Base-by-base conservation (phyloP, 1,140 invertebrate species). In the Drosophila littoralis region DNA sequence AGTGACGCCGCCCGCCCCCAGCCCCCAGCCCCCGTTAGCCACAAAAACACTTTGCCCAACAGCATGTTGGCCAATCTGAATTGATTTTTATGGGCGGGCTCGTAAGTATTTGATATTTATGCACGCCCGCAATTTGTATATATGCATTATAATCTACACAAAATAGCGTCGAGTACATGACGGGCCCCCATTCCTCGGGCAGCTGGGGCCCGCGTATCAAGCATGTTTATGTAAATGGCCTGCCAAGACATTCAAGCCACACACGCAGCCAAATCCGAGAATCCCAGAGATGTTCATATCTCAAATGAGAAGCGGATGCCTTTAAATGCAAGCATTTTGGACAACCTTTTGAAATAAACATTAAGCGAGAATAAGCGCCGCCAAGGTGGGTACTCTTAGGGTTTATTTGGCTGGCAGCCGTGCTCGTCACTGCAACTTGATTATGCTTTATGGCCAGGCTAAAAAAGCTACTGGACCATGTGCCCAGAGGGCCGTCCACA, bases 61-160 rank as follows among this genome's bases (percentile, higher is more conserved):
- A 48, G 32, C 52, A 52, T 76, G 68, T 54, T 72, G 71, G 58
- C 70, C 71, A 68, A 55, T 85, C 78, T 48, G 83, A 89, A 86
- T 88, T 89, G 83, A 86, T 86, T 89, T 88, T 88, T 89, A 88
- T 88, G 84, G 68, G 17, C 60, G 51, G n/a, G 46, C 76, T 86
- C 77, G 79, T 88, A 89, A 89, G 79, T 89, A 89, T 83, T 70
- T 75, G 73, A 88, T 89, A 88, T 88, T 88, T 89, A 88, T 88
- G 83, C 83, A 75, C 74, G 70, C 70, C 54, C 75, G 77, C 76
- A 65, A 69, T 64, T 75, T 68, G 72, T 63, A 58, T 72, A 74
- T 72, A 74, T 71, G 77, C 59, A 76, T 69, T 77, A 58, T 69
- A 77, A 74, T 63, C 73, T 63, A 71, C 52, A 75, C 60, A 72